Conservation (phyloP, 2,797 vertebrate species). For the Microctenopoma stevenorrisi region DNA sequence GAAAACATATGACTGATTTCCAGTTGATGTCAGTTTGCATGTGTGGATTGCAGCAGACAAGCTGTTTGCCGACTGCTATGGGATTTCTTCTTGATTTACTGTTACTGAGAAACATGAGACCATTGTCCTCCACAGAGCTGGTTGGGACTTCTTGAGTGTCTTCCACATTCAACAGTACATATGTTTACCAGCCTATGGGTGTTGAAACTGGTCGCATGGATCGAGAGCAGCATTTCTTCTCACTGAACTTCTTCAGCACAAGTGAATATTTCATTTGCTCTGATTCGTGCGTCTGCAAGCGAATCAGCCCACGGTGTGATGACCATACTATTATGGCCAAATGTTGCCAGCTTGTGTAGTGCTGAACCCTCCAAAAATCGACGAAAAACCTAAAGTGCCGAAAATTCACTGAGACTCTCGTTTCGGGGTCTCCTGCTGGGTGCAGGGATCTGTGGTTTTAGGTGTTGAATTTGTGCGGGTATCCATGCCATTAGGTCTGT, state of each 20-base stretch:
- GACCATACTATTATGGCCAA: conserved; percentile 47
- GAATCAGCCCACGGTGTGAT: conserved; percentile 20
- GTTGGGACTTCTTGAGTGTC: conserved; percentile 21
- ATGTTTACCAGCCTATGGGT: conserved; percentile 23
- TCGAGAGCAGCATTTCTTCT: conserved; percentile 25
- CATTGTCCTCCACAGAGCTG: conserved; percentile 22
- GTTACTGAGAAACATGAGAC: conserved; percentile 12
- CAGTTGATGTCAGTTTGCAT: background rate
- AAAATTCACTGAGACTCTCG: conserved; percentile 8
- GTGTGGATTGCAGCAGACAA: conserved; percentile 3
- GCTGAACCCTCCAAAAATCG: conserved; percentile 43
- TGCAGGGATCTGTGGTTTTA: conserved; percentile 28
- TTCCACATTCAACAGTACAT: conserved; percentile 27
- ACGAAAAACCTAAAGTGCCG: conserved; percentile 24
- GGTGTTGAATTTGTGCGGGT: conserved; percentile 28
- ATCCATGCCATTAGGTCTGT: conserved; percentile 62
- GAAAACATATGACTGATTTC: background rate
- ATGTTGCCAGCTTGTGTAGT: conserved; percentile 37
- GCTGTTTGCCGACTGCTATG: background rate
- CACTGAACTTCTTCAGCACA: conserved; percentile 22
- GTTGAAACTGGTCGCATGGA: conserved; percentile 38
- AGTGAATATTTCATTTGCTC: conserved; percentile 28
- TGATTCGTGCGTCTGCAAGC: conserved; percentile 27
- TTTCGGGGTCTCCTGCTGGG: conserved; percentile 9
- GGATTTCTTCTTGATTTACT: conserved; percentile 21